phyloP scores from a whole-genome alignment of 2,113 vertebrate genomes.

The Excalfactoria chinensis region DNA sequence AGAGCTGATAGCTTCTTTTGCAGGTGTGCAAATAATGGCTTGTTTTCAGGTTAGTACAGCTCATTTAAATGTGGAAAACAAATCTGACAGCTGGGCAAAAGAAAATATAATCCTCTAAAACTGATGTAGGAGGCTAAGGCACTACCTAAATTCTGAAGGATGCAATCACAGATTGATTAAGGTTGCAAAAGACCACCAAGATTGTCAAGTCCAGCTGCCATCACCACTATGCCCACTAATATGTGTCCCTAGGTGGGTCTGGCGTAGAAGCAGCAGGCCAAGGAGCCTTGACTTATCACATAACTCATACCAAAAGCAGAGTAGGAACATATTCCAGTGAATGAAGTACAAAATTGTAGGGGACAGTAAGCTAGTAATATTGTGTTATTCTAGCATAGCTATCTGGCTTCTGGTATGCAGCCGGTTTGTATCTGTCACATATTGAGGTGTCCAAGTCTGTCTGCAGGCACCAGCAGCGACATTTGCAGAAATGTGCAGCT shows the following conservation, averaged over 20 bases:
- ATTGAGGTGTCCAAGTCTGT: neutral
- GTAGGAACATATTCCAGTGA: neutral
- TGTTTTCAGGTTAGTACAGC: neutral
- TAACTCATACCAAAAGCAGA: neutral
- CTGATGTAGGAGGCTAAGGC: neutral
- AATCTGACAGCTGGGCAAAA: neutral
- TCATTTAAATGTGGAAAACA: neutral
- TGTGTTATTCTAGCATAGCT: neutral
- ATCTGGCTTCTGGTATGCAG: neutral
- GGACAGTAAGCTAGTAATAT: neutral
- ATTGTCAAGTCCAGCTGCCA: too few species aligned
- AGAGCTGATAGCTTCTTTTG: neutral
- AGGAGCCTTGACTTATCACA: too few species aligned
- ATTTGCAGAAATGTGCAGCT: neutral
- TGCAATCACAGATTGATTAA: neutral
- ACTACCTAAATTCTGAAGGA: neutral
- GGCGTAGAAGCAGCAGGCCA: too few species aligned
- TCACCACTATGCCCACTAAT: too few species aligned
- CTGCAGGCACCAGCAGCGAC: neutral
- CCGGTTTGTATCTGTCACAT: neutral
- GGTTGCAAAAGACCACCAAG: too few species aligned
- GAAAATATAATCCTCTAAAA: neutral
- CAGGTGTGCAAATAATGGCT: neutral
- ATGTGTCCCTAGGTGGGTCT: too few species aligned
- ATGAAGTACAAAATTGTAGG: neutral